Evolutionary conservation across 2,797 vertebrate species (phyloP), one percentile per base, ranked within the genome.

Genomic region (Basileuterus tristriatus): DNA sequence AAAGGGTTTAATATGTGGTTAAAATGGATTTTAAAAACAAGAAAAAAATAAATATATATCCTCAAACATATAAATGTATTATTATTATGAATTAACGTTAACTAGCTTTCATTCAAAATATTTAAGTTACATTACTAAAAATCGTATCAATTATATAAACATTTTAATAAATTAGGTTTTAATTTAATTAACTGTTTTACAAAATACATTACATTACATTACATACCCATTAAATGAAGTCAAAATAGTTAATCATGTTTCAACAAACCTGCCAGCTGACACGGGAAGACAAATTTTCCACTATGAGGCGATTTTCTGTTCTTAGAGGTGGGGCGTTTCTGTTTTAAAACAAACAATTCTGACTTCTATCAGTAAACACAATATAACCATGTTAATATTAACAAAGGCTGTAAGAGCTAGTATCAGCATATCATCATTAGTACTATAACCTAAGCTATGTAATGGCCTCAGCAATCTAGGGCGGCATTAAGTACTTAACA

Each of bases 1-100:
- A 99, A 99, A 99, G 99, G 99, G 98, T 99, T 99, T 99, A 99
- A 99, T 98, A 99, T 99, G 98, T 99, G 99, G 99, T 99, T 99
- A 99, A 99, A 99, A 99, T 98, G 98, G 98, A 98, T 98, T 98
- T 98, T 98, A 96, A 97, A 97, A 95, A 97, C 97, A 98, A 98
- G 98, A 98, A 98, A 97, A 97, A 96, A 98, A 46, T 46, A 94
- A 95, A 86, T 91, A 97, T 95, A 98, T 96, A 97, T 95, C 98
- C 97, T 97, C 97, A 97, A 97, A 97, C 89, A 98, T 87, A 97
- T 81, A 97, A 96, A 98, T 95, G 97, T 90, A 91, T 81, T 78
- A 97, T 96, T 43, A 97, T 91, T 36, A 96, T 50, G 94, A 96
- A 95, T 92, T 92, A 96, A 96, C 29, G 6, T 96, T 96, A 96